These are phyloP conservation scores for Chrysogorgia sp. DNA, from an alignment of 92 coral and sea anemone species.

Conservation along the genomic window DNA sequence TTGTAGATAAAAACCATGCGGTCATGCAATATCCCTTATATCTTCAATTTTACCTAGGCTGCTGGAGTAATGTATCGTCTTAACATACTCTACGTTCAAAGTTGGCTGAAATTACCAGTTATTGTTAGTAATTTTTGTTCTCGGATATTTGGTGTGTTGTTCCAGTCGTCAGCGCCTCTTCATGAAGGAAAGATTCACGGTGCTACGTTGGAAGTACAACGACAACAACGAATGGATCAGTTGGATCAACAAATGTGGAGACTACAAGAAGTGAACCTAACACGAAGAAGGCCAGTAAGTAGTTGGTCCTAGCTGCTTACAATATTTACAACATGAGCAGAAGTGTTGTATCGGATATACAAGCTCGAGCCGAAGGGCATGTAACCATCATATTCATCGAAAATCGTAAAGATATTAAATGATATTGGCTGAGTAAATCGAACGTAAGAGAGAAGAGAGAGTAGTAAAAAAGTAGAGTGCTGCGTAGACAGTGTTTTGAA, in stretches of 20 bases:
- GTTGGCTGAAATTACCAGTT: slow-evolving; percentile 80
- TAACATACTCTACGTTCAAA: slow-evolving; percentile 76
- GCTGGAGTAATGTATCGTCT: slow-evolving; percentile 81
- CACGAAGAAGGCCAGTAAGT: slow-evolving; percentile 23
- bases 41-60: slow-evolving; percentile 42
- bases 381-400: no score
- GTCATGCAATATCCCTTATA: not conserved
- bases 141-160: slow-evolving; percentile 65
- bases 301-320: not conserved
- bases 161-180: slow-evolving; percentile 49
- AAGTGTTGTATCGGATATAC: not conserved
- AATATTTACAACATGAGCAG: no score
- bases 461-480: no score
- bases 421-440: no score
- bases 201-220: slow-evolving; percentile 90
- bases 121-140: slow-evolving; percentile 54
- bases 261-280: slow-evolving; percentile 12
- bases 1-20: not conserved
- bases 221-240: slow-evolving; percentile 85
- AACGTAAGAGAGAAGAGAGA: no score
- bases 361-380: not conserved
- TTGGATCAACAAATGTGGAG: slow-evolving; percentile 87
- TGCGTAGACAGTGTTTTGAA: no score
- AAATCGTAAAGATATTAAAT: no score
- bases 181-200: slow-evolving; percentile 72